Evolutionary conservation across 2,113 vertebrate species (phyloP).

Genomic region (Mola mola): DNA sequence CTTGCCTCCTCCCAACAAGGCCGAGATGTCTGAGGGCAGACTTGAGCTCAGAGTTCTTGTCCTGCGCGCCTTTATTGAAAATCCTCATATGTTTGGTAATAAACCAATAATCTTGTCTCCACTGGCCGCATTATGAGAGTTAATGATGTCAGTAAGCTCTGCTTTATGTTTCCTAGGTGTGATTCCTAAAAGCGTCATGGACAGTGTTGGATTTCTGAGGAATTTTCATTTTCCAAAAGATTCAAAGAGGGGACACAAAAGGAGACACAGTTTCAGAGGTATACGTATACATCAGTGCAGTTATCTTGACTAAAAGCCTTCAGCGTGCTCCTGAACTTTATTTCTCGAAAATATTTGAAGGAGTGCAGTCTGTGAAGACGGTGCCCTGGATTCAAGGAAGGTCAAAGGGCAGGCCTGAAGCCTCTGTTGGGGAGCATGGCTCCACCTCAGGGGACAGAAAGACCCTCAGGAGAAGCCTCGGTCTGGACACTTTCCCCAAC

Average conservation of each 20-base stretch:
- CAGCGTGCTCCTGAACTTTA: background rate
- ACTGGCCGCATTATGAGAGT: background rate
- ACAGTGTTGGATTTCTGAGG: conserved; percentile 85
- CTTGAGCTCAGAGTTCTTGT: conserved; percentile 86
- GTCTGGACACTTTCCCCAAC: conserved; percentile 85
- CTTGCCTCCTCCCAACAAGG: conserved; percentile 82
- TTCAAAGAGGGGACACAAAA: conserved; percentile 69
- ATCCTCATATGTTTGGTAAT: conserved; percentile 86
- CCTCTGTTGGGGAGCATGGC: conserved; percentile 26
- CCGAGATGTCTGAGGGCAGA: conserved; percentile 85
- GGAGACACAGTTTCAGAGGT: conserved; percentile 86
- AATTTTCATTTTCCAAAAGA: conserved; percentile 72
- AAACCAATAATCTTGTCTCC: background rate
- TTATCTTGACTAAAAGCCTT: background rate
- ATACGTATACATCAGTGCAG: conserved; percentile 1
- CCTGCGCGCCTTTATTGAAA: conserved; percentile 86
- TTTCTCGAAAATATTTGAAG: conserved; percentile 45
- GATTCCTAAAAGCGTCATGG: conserved; percentile 85
- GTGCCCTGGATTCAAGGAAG: conserved; percentile 61
- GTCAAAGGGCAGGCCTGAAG: conserved; percentile 19
- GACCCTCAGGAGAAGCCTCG: conserved; percentile 83
- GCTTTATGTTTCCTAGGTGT: conserved; percentile 74
- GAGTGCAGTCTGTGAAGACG: conserved; percentile 73
- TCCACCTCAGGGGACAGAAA: conserved; percentile 82
- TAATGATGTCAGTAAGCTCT: background rate